These are phyloP conservation scores for Adelges cooleyi DNA, from an alignment of 1,140 invertebrate species.

Conservation along the genomic window DNA sequence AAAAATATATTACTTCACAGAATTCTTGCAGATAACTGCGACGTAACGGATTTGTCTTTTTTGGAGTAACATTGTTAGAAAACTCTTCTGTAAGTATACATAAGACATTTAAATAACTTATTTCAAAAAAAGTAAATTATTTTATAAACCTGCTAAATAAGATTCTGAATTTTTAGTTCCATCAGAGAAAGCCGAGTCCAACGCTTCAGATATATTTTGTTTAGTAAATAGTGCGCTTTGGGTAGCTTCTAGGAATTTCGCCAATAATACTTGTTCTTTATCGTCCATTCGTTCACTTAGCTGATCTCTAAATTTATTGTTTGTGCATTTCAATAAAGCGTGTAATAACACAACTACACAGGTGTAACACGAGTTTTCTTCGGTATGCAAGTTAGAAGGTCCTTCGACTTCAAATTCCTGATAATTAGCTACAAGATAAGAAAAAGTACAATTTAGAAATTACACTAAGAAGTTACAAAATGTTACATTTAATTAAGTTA, in stretches of 20 bases:
- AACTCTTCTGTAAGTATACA: not conserved
- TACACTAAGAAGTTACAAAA: not conserved
- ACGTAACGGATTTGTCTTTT: not conserved
- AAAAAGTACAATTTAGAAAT: not conserved
- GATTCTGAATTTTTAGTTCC: not conserved
- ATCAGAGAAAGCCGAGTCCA: not conserved
- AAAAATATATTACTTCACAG: conserved; percentile 6
- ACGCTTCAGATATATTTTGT: conserved; percentile 20
- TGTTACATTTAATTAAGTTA: not conserved
- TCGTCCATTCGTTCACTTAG: conserved; percentile 8
- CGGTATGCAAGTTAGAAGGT: not conserved
- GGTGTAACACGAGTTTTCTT: conserved; percentile 2
- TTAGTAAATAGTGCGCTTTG: not conserved
- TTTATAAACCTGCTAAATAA: not conserved
- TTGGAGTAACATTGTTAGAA: conserved; percentile 6
- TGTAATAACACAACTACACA: conserved; percentile 2
- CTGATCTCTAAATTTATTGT: conserved; percentile 10
- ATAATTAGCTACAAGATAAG: conserved; percentile 2
- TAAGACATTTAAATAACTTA: not conserved
- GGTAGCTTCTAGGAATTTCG: not conserved
- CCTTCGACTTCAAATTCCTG: conserved; percentile 4
- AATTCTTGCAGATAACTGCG: conserved; percentile 22
- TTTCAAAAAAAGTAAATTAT: not conserved
- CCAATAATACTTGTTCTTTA: conserved; percentile 8
- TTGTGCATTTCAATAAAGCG: conserved; percentile 11